Evolutionary conservation across 2,113 vertebrate genomes (phyloP), one percentile per base, ranked within the genome.

Genomic region (Hippolais icterina): DNA sequence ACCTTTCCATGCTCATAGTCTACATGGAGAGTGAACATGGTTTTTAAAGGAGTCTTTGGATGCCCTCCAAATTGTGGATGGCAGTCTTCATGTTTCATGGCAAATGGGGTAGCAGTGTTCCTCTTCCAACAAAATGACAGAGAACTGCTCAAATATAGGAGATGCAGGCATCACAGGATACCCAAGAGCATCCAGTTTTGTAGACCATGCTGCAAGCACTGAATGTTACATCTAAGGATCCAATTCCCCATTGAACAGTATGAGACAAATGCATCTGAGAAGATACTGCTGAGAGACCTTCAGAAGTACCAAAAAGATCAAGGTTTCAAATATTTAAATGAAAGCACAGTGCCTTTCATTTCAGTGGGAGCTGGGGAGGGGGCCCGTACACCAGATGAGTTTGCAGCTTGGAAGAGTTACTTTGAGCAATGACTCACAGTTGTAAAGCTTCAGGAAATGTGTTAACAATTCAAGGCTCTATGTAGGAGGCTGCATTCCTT

Each of bases 401-500:
- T 68, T 90, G 72, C 76, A 82, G 80, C 80, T 84, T 90, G 63
- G 60, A 96, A 87, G 72, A 91, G 52, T 80, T 93, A 83, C 90
- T 96, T 81, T 31, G 50, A 87, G 89, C 86, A 83, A 68, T 97
- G 96, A 97, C 56, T 96, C 94, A 92, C 42, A 89, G 77, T 61
- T 87, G 60, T 71, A 93, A 92, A 95, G 76, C 88, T 93, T 93
- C 92, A 89, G 96, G 92, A 97, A 96, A 95, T 81, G 86, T 76
- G 65, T 56, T 93, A 96, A 90, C 92, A 90, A 93, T 96, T 94
- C 90, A 80, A 96, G 94, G 88, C 90, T 93, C 90, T 78, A 14
- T 79, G 96, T 92, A 95, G 96, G 96, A 95, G 94, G 88, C 60
- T 92, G 90, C 85, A 92, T 95, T 97, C 94, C 83, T 94, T 60